Conservation (phyloP, 2,113 vertebrate genomes). For the Grammomys dolichurus region DNA sequence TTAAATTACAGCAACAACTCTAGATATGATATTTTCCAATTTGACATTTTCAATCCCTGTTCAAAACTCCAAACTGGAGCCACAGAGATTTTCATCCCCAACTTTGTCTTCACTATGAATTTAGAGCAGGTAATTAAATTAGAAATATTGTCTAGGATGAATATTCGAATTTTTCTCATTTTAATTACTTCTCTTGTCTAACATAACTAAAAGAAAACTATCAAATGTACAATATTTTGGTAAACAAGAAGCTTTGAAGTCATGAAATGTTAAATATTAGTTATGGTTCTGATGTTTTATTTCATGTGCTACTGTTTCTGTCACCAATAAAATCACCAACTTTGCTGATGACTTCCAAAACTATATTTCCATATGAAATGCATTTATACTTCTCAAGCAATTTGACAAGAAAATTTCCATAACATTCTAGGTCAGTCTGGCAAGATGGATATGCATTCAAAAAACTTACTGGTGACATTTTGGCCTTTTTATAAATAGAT, state of each 20-base stretch:
- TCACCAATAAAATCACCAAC: constrained; percentile 16
- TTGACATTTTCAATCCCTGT: constrained; percentile 31
- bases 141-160: not conserved
- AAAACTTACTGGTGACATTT: constrained; percentile 10
- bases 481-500: constrained; percentile 5
- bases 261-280: constrained; percentile 21
- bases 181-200: constrained; percentile 50
- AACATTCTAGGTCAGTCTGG: constrained; percentile 47
- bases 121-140: constrained; percentile 53
- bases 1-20: not conserved
- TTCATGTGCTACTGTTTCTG: not conserved
- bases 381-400: constrained; percentile 50
- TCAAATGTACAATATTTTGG: not conserved
- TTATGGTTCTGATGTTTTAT: constrained; percentile 28
- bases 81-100: constrained; percentile 27
- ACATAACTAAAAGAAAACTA: not conserved
- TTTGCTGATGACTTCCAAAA: constrained; percentile 46
- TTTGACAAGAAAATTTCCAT: constrained; percentile 64
- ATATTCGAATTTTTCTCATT: constrained; percentile 39
- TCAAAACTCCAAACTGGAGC: constrained; percentile 6
- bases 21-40: constrained; percentile 26
- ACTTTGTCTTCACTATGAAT: constrained; percentile 35
- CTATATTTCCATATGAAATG: constrained; percentile 36
- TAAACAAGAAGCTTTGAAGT: not conserved
- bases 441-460: constrained; percentile 16